Evolutionary conservation across 2,797 vertebrate species (phyloP).

Genomic region (Rhinella marina): DNA sequence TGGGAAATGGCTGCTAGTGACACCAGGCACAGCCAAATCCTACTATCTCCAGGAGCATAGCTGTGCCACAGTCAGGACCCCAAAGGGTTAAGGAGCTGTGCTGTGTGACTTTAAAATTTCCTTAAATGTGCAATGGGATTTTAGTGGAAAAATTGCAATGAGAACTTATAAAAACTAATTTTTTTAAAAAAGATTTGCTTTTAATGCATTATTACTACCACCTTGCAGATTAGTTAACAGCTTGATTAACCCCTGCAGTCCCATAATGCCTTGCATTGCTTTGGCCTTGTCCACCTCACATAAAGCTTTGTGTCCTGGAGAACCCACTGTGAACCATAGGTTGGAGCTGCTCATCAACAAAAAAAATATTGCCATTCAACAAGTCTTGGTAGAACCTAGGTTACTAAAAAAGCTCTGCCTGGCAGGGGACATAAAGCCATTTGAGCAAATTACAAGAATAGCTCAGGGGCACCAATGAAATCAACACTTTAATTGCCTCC

Average conservation of each 20-base stretch:
- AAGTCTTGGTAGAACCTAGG: conserved; percentile 85
- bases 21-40: conserved; percentile 64
- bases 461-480: conserved; percentile 89
- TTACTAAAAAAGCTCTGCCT: conserved; percentile 82
- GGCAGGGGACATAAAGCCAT: conserved; percentile 89
- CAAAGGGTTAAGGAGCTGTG: conserved; percentile 19
- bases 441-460: conserved; percentile 90
- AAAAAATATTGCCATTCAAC: conserved; percentile 79
- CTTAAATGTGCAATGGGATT: neutral
- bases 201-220: neutral
- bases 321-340: conserved; percentile 33
- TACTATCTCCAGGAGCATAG: conserved; percentile 26
- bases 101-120: neutral
- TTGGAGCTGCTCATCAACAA: conserved; percentile 63
- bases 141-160: neutral
- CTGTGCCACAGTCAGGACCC: neutral
- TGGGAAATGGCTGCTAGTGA: conserved; percentile 70
- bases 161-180: neutral
- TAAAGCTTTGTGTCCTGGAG: conserved; percentile 18
- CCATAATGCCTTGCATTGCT: neutral
- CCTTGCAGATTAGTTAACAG: neutral
- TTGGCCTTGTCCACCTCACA: conserved; percentile 1
- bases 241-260: neutral
- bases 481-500: conserved; percentile 97
- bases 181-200: neutral